Evolutionary conservation across 2,113 vertebrate species (phyloP), one percentile per base, ranked within the genome.

Genomic region (Ailuropoda melanoleuca): DNA sequence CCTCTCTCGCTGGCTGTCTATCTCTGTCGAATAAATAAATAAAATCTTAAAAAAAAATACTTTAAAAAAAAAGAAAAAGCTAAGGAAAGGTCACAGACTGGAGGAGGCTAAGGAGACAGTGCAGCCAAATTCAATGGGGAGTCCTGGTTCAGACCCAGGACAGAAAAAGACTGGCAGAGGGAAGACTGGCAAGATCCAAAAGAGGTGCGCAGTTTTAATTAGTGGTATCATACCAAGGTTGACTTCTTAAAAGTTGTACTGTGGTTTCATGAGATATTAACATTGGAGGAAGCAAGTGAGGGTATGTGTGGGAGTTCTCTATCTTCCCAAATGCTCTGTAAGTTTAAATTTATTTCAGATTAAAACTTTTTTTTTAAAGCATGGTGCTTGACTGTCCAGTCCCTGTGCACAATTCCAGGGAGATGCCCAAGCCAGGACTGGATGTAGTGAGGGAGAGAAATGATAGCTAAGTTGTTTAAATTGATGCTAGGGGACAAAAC

Each of bases 321-420:
- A 13, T 75, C 46, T 46, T 68, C 56, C 17, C 24, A 74, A 83
- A 43, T 68, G 1, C 19, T 74, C 9, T 56, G 2, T 88, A 92
- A 24, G 4, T 95, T 31, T 70, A 77, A 10, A 74, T 43, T 43
- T 74, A 58, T 86, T 89, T 88, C 37, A 19, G 83, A 92, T 62
- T n/a, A 19, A 50, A 94, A 68, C 23, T 43, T 74, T 74, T 74
- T 18, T 68, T 84, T 15, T 21, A 5, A 39, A 39, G 0, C 4
- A 21, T 13, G 26, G 3, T 60, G 24, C 48, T 91, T 50, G 1
- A n/a, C 93, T 77, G 66, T 75, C 75, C 15, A 70, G 34, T 21
- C 19, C 10, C 18, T 10, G 29, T 15, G 31, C 15, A 31, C 34
- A 90, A 46, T n/a, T 66, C 58, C 11, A 12, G 43, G 11, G 34